Base-by-base conservation (phyloP, 2,113 vertebrate species). In the Ptychochromis oligacanthus region DNA sequence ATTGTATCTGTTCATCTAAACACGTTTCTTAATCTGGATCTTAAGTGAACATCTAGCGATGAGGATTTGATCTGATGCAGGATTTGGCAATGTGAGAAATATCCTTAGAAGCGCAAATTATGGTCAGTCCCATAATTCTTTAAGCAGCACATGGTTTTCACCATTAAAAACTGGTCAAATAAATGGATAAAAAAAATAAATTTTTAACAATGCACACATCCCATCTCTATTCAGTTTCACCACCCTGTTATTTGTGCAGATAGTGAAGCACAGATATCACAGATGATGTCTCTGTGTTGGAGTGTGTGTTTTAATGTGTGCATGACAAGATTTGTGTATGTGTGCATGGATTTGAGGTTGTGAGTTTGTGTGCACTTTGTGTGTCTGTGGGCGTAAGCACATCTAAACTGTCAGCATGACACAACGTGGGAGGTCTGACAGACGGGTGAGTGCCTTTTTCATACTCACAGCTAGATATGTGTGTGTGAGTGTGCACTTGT, bases 331-430 rank as follows among this genome's bases (percentile, higher is more conserved):
- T 75, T 38, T 84, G 82, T 49, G 76, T 84, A 2, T 31, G 75
- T 55, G 77, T 82, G 75, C 40, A 40, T 17, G 38, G 43, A 34
- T 61, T 57, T 22, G 60, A 64, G 72, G 46, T 78, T 82, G 74
- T 80, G 79, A 81, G 75, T 82, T 58, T 84, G 77, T 31, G 82
- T 91, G 86, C 83, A 88, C 83, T 87, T 86, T 91, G 88, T 86
- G 88, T 58, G 79, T 87, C 75, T 77, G 91, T 90, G 88, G 86
- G 93, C 58, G 88, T 86, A 84, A 91, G 91, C 91, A 91, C 85
- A 87, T 92, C 92, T 91, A 89, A 93, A 92, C 83, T 92, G 88
- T 92, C 91, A 92, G 90, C 84, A 82, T 93, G 89, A 89, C 87
- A 93, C 86, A 59, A 82, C 60, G 91, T 93, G 80, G 93, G 94